Conservation (phyloP, 2,113 vertebrate species). For the Coturnix japonica region DNA sequence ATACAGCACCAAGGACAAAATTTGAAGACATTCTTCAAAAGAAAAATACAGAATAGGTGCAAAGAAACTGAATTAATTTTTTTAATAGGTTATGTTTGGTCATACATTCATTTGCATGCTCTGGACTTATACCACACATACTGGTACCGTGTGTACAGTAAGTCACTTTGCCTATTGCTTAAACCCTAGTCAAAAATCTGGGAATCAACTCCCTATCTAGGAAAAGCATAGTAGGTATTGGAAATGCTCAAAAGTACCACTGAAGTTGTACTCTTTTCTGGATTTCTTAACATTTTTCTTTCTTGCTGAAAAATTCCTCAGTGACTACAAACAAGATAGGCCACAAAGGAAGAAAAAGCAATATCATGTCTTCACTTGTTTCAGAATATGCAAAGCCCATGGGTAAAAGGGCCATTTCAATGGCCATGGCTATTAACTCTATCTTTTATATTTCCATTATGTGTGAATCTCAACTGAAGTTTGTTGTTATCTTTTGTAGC, state of each 20-base stretch:
- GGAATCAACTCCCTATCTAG: neutral
- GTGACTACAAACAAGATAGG: neutral
- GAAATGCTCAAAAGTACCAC: neutral
- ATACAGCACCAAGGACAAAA: neutral
- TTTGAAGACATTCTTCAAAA: neutral
- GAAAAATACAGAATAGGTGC: neutral
- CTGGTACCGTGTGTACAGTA: neutral
- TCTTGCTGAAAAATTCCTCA: neutral
- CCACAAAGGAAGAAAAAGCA: neutral
- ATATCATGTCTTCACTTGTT: neutral
- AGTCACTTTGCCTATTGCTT: neutral
- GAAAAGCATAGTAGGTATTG: neutral
- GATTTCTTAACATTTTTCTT: neutral
- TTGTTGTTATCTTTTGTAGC: neutral
- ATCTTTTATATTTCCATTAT: constrained; percentile 28
- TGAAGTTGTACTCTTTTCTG: neutral
- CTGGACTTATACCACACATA: accelerated
- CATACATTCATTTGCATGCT: neutral
- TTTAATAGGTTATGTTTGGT: neutral
- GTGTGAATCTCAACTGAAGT: constrained; percentile 2
- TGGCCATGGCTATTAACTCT: constrained; percentile 17
- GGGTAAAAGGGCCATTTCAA: neutral
- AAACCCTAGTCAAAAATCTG: neutral
- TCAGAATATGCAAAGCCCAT: neutral
- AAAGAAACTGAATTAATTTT: neutral